Base-by-base conservation (phyloP, 2,888 invertebrate species). In the Oscheius sp. region DNA sequence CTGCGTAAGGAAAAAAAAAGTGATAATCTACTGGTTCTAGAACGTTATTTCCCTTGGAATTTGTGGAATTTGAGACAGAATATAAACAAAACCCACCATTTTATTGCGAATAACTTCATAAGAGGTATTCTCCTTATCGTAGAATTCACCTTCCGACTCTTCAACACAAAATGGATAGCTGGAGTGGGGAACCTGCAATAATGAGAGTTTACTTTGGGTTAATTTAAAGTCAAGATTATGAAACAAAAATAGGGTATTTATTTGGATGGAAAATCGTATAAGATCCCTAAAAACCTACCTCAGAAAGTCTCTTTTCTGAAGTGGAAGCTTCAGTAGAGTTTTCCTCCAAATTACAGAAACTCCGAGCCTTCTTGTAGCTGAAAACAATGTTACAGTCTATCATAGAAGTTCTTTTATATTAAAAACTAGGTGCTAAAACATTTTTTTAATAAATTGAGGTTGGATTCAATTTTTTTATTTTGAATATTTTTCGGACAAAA, bases 321-420 rank as follows among this genome's bases (percentile, higher is more conserved):
- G 56, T 38, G 14, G 30, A 33, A 54, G 65, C 65, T 41, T 45
- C 47, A 5, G 54, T 17, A 14, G 44, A 61, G 61, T 66, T 61
- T 36, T 76, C 64, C 41, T 82, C 81, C 54, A 84, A 70, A 51
- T 73, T 80, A 68, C 82, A 84, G 70, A 84, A 80, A 56, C 82
- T 83, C 28, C 73, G 72, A 45, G 84, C 78, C 67, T 84, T 84
- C 68, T 82, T 82, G 77, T 82, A 84, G 33, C 73, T 72, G 45
- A 26, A 72, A 47, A 17, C n/a, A n/a, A n/a, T n/a, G n/a, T n/a
- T n/a, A n/a, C 9, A 14, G 6, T 51, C 8, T 51, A 26, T 24
- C 9, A 51, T 28, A 51, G 5, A 51, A 8, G 45, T n/a, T n/a
- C n/a, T n/a, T n/a, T n/a, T n/a, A n/a, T n/a, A n/a, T n/a, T n/a